Base-by-base conservation (phyloP, 2,797 vertebrate species). In the Melanotaenia pygmaea region DNA sequence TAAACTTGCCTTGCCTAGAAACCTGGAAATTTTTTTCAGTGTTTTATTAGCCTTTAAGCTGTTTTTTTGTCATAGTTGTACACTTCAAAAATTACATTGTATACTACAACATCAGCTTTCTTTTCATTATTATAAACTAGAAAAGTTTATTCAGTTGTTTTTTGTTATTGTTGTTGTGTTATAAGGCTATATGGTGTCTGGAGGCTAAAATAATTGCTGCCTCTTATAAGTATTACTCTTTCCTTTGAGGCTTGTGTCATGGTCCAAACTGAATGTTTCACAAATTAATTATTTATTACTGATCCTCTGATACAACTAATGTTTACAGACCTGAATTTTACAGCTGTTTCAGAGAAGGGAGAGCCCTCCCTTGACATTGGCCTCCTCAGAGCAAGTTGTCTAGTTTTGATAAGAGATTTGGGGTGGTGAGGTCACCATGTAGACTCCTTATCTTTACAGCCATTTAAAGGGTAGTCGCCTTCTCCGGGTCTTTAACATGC, bases 381-480 rank as follows among this genome's bases (percentile, higher is more conserved):
- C 81, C 79, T 77, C 81, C 18, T 38, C 20, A 9, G 26, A 68
- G 68, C 88, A 67, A 59, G 80, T 88, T 87, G 86, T 79, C n/a
- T 57, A 16, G 60, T 60, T 43, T 59, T 90, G 92, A 93, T 93
- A 93, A 93, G 90, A 79, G 26, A 32, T 2, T 38, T 13, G 6
- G 59, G 76, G 53, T 45, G 81, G 76, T 80, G 85, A 87, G n/a
- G 72, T 89, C 81, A 77, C 20, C 70, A 26, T 67, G 67, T 70
- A 4, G 1, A 45, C 74, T 58, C 37, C 77, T 93, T 92, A 93
- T 93, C 91, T 87, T 38, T 14, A 43, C 16, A n/a, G 58, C 60
- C 87, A 86, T 90, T 92, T 90, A 92, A 91, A 89, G 86, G 83
- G 86, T 12, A 59, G 67, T 10, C 53, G 47, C 64, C 20, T 38